These are phyloP conservation scores for Ditylenchus dipsaci DNA, from an alignment of 1,140 invertebrate species.

Conservation along the genomic window DNA sequence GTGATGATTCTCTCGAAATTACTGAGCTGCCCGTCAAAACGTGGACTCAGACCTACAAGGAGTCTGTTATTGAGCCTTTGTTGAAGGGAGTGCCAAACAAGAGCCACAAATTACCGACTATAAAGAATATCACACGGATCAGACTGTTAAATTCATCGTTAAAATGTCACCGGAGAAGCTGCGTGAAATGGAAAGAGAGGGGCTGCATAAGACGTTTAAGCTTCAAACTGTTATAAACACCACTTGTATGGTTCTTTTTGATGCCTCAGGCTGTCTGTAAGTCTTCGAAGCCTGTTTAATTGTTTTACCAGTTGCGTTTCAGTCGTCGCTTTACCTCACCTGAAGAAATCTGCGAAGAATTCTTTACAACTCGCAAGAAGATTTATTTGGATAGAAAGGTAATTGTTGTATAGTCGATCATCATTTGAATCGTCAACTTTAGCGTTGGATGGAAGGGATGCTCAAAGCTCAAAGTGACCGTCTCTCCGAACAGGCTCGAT, in stretches of 20 bases:
- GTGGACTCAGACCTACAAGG: constrained; percentile 96
- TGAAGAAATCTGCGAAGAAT: constrained; percentile 77
- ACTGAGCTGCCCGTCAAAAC: constrained; percentile 86
- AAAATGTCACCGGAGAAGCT: constrained; percentile 76
- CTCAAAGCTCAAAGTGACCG: constrained; percentile 83
- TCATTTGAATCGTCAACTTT: too few relatives aligned
- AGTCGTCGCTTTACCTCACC: constrained; percentile 71
- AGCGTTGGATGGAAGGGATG: constrained; percentile 79
- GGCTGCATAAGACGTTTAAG: constrained; percentile 73
- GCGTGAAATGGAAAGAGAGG: constrained; percentile 71
- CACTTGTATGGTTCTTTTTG: constrained; percentile 86
- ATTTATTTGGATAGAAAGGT: constrained; percentile 78
- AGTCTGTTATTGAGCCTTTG: constrained; percentile 82
- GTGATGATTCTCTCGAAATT: constrained; percentile 72
- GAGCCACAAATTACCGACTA: constrained; percentile 61
- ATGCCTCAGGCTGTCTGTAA: constrained; percentile 76
- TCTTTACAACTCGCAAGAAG: constrained; percentile 75
- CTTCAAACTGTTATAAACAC: constrained; percentile 63
- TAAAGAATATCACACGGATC: constrained; percentile 92
- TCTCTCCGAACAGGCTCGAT: constrained; percentile 65
- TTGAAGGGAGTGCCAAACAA: constrained; percentile 70
- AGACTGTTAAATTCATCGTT: constrained; percentile 84
- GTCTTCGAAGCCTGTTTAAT: too few relatives aligned
- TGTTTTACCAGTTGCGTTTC: too few relatives aligned
- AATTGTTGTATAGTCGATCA: too few relatives aligned